phyloP scores from a whole-genome alignment of 2,888 invertebrate genomes.

The Aspidiotus rigidus region DNA sequence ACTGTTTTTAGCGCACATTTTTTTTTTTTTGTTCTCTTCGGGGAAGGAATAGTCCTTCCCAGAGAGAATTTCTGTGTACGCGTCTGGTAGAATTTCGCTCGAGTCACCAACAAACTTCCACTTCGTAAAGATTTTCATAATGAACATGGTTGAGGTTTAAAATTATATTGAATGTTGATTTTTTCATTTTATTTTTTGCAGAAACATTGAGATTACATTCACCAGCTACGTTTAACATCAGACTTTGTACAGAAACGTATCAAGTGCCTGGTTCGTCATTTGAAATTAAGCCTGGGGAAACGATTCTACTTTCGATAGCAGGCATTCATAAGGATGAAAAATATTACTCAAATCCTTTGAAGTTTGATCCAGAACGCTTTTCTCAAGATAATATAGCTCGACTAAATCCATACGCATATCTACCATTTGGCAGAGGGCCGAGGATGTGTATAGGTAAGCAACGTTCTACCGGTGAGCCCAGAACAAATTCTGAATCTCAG shows the following conservation, averaged over 20 bases:
- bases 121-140: too few relatives aligned
- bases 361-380: constrained; percentile 55
- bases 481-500: too few relatives aligned
- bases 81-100: too few relatives aligned
- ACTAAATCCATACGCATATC: constrained; percentile 48
- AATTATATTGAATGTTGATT: too few relatives aligned
- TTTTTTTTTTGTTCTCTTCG: too few relatives aligned
- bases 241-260: constrained; percentile 42
- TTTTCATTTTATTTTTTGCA: constrained; percentile 11
- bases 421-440: constrained; percentile 53
- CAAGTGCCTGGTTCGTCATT: constrained; percentile 37
- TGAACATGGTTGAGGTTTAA: too few relatives aligned
- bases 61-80: too few relatives aligned
- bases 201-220: constrained; percentile 34
- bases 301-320: constrained; percentile 50
- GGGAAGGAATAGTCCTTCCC: too few relatives aligned
- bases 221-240: constrained; percentile 41
- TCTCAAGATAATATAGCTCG: constrained; percentile 47
- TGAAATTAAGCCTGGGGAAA: constrained; percentile 39
- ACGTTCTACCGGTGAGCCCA: neutral
- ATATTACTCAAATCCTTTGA: constrained; percentile 53
- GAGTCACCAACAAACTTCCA: too few relatives aligned
- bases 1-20: too few relatives aligned
- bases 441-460: constrained; percentile 50
- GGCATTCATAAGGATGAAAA: constrained; percentile 54